Evolutionary conservation across 2,888 invertebrate genomes (phyloP), one percentile per base, ranked within the genome.

Genomic region (Agapostemon virescens): DNA sequence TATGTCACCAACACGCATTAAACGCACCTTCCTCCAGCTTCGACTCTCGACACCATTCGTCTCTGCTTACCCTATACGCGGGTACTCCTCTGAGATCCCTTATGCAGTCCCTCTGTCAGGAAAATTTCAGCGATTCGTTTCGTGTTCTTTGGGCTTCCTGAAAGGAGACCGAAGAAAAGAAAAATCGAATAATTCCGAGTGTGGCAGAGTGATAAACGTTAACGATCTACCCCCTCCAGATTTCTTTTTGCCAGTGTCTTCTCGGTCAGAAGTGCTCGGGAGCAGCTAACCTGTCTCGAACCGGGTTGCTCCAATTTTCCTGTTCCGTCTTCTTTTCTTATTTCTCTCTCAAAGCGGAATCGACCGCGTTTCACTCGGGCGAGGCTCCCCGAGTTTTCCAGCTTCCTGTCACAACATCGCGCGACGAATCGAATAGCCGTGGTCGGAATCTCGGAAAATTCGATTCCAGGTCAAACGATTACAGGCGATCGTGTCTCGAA

Each of bases 371-470:
- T 77, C 45, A 26, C 23, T 70, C 26, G 45, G 36, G 11, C 71
- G 45, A 36, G 38, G 30, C 52, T 30, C 40, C 30, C 52, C 7
- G 26, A 77, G 69, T 81, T 81, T 79, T 77, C 52, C 64, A 55
- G 80, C 73, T 61, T 69, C 72, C 84, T 72, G 81, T 83, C 83
- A 83, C 83, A 79, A 86, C 75, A 66, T 74, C 69, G 69, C 73
- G 69, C 77, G 66, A 77, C 85, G 78, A 84, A 86, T 85, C 85
- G 79, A 85, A 86, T 82, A 76, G 79, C 68, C 80, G 75, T 77
- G 79, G 71, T 63, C 77, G 75, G 73, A 80, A 85, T 82, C 85
- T 82, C 77, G 74, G 74, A 72, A 79, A 85, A 85, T 79, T 86
- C 82, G 82, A 85, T 85, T 86, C 82, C 79, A 71, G 81, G 74